Evolutionary conservation across 1,140 invertebrate species (phyloP).

Genomic region (Drosophila nikananu): DNA sequence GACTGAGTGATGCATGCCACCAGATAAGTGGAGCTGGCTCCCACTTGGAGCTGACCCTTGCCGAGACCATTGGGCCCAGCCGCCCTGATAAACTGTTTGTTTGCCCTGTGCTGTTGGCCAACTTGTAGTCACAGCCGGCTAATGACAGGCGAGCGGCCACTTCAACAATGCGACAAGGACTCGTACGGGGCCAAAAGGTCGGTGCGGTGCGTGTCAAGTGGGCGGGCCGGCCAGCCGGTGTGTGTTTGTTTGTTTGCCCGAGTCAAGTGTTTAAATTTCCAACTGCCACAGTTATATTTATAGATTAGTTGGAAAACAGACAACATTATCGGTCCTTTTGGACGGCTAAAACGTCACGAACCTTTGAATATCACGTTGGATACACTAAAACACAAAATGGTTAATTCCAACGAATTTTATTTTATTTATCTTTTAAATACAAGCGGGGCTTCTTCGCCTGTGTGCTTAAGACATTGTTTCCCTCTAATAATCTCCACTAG

Average conservation of each 20-base stretch:
- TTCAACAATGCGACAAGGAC: conserved; percentile 40
- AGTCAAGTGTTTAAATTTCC: conserved; percentile 73
- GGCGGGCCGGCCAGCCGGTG: conserved; percentile 1
- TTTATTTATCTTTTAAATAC: too few species aligned
- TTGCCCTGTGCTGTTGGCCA: conserved; percentile 44
- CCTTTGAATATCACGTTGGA: neutral
- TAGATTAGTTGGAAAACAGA: conserved; percentile 11
- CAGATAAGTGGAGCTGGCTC: conserved; percentile 56
- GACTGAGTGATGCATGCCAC: conserved; percentile 79
- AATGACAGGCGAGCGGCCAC: conserved; percentile 69
- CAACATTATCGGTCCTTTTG: neutral
- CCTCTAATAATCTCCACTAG: neutral
- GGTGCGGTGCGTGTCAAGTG: conserved; percentile 44
- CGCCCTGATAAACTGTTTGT: conserved; percentile 52
- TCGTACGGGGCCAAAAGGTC: conserved; percentile 30
- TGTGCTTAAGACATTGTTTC: neutral
- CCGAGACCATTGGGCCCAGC: conserved; percentile 12
- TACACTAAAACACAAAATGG: neutral
- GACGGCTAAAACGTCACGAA: too few species aligned
- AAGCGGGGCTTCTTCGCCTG: too few species aligned
- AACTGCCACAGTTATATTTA: conserved; percentile 54
- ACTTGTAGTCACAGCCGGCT: conserved; percentile 54
- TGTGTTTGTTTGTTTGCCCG: conserved; percentile 11
- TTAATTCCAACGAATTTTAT: too few species aligned
- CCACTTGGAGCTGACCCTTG: conserved; percentile 44